These are phyloP conservation scores for Gallinago nigripennis DNA, from an alignment of 2,797 vertebrate genomes.

Conservation along the genomic window DNA sequence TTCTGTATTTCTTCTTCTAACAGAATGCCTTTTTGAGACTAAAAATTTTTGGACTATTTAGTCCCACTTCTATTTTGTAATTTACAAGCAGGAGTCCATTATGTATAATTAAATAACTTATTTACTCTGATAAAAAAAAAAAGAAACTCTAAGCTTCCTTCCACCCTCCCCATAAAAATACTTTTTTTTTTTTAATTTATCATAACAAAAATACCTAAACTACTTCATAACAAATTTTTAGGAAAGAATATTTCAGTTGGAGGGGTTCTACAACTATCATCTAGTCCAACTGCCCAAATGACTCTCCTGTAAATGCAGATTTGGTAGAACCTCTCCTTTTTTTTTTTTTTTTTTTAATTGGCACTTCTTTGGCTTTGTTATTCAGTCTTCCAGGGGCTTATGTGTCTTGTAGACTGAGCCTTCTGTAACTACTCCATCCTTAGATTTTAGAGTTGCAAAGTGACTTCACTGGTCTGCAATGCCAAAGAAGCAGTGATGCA, in stretches of 20 bases:
- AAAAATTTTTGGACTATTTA: neutral
- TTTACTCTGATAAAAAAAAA: neutral
- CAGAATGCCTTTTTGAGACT: neutral
- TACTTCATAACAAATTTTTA: neutral
- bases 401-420: neutral
- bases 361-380: neutral
- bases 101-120: neutral
- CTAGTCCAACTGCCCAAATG: neutral
- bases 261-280: neutral
- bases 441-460: neutral
- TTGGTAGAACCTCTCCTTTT: neutral
- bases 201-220: neutral
- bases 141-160: neutral
- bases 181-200: neutral
- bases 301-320: neutral
- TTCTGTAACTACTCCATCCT: neutral
- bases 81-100: neutral
- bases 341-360: neutral
- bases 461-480: neutral
- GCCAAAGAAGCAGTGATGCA: neutral
- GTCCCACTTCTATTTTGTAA: neutral
- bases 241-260: neutral
- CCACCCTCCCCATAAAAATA: neutral
- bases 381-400: neutral
- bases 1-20: neutral